Evolutionary conservation across 1,140 invertebrate species (phyloP), one percentile per base, ranked within the genome.

Genomic region (Oppia nitens): DNA sequence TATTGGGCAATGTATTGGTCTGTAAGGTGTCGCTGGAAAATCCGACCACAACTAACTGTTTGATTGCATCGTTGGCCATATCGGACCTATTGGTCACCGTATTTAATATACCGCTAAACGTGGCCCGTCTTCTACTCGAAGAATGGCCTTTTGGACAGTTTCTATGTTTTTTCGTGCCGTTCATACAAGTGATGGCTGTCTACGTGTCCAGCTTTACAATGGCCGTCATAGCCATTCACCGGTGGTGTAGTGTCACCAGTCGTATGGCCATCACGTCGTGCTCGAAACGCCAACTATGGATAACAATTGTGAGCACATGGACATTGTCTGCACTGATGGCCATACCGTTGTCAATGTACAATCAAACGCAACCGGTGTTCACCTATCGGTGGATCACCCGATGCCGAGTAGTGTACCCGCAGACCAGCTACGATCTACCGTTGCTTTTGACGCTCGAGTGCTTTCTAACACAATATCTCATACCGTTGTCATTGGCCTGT

Each of bases 301-400:
- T 50, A 50, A 25, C 95, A 61, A 93, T 98, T 55, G 68, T 85
- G 1, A 77, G 79, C 50, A 93, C 97, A 55, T 98, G 94, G 93
- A 70, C 85, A 3, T 81, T 93, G 29, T 84, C 90, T 0, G 71
- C 93, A 26, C 71, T 86, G 0, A 79, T 90, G 0, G 94, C 91
- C 0, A 76, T 91, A 1, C 94, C 94, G 0, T 93, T 96, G 63
- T 92, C 87, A 0, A 78, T 93, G 45, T 93, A 89, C 69, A 57
- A 68, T 61, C 65, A 67, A 57, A 50, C 26, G 25, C 53, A 28
- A 48, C n/a, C 47, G 20, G 51, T 49, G 23, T 54, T 32, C 45
- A 50, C 49, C 49, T 50, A 21, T 50, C 4, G n/a, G 11, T 6
- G 20, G 24, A 20, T 50, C 6, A 50, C 49, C 4, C 20, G 49